A percentile compares a stretch with the other conserved stretches of the same genome.
phyloP scores from a whole-genome alignment of 2,888 invertebrate genomes.

The Sipha maydis region DNA sequence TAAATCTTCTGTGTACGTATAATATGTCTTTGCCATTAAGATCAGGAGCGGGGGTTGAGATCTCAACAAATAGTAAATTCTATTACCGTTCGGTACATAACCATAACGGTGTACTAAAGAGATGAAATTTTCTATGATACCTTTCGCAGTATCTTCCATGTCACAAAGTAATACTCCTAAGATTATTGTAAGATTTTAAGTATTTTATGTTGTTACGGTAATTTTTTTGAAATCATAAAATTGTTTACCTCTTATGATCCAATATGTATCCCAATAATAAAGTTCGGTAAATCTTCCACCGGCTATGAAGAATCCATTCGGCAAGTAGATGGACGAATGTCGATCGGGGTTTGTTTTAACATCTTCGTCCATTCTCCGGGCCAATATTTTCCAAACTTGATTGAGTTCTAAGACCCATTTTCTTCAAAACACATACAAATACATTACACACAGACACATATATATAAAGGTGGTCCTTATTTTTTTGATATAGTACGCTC shows the following conservation, averaged over 20 bases:
- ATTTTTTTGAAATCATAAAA: not conserved
- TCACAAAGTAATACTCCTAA: slow-evolving; percentile 73
- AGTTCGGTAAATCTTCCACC: slow-evolving; percentile 77
- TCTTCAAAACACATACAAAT: not conserved
- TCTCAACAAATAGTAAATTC: slow-evolving; percentile 80
- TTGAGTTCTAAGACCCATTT: slow-evolving; percentile 68
- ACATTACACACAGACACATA: not conserved
- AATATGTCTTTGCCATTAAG: slow-evolving; percentile 79
- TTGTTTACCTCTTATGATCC: slow-evolving; percentile 77
- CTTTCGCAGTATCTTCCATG: slow-evolving; percentile 73
- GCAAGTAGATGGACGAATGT: slow-evolving; percentile 76
- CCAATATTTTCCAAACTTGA: slow-evolving; percentile 66
- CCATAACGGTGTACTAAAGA: slow-evolving; percentile 75
- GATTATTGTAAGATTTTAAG: too few relatives aligned
- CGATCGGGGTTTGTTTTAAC: slow-evolving; percentile 69
- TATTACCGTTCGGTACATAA: slow-evolving; percentile 82
- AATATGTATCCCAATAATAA: slow-evolving; percentile 91
- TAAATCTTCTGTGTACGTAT: slow-evolving; percentile 73
- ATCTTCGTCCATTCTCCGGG: slow-evolving; percentile 72
- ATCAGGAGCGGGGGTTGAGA: slow-evolving; percentile 78
- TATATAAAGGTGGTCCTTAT: too few relatives aligned
- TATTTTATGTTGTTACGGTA: slow-evolving; percentile 69
- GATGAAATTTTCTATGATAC: slow-evolving; percentile 80
- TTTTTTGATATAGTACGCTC: too few relatives aligned
- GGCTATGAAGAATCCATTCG: slow-evolving; percentile 76